Conservation (phyloP, 2,113 vertebrate genomes). For the Poeciliopsis occidentalis region DNA sequence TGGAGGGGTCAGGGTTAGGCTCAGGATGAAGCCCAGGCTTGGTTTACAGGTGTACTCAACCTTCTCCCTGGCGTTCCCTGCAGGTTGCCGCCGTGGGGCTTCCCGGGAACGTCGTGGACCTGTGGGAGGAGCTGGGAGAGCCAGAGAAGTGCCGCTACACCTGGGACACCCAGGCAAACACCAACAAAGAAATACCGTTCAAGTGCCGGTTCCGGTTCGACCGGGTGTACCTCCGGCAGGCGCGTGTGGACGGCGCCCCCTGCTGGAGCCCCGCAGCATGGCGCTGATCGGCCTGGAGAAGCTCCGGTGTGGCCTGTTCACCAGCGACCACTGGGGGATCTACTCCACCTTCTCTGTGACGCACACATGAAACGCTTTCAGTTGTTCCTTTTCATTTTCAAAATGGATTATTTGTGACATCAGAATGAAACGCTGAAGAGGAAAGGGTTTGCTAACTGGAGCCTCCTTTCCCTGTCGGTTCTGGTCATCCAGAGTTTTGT, state of each 20-base stretch:
- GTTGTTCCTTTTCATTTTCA: too few species aligned
- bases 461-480: background rate
- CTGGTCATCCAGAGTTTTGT: background rate
- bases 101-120: conserved; percentile 79
- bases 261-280: conserved; percentile 82
- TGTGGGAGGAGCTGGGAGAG: conserved; percentile 88
- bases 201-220: conserved; percentile 86
- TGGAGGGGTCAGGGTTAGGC: too few species aligned
- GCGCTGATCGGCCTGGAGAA: conserved; percentile 87
- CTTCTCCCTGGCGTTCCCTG: too few species aligned
- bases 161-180: conserved; percentile 88
- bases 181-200: conserved; percentile 75
- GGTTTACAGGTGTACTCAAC: background rate
- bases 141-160: conserved; percentile 88
- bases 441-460: too few species aligned
- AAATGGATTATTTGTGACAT: too few species aligned
- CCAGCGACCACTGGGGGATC: conserved; percentile 93
- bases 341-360: conserved; percentile 78
- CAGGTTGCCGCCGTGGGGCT: conserved; percentile 85
- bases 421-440: too few species aligned
- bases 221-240: conserved; percentile 82
- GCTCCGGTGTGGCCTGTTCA: conserved; percentile 86
- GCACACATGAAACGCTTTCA: conserved; percentile 2
- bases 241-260: conserved; percentile 42
- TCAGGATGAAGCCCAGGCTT: too few species aligned